Conservation (phyloP, 2,797 vertebrate species). For the Aplochiton taeniatus region DNA sequence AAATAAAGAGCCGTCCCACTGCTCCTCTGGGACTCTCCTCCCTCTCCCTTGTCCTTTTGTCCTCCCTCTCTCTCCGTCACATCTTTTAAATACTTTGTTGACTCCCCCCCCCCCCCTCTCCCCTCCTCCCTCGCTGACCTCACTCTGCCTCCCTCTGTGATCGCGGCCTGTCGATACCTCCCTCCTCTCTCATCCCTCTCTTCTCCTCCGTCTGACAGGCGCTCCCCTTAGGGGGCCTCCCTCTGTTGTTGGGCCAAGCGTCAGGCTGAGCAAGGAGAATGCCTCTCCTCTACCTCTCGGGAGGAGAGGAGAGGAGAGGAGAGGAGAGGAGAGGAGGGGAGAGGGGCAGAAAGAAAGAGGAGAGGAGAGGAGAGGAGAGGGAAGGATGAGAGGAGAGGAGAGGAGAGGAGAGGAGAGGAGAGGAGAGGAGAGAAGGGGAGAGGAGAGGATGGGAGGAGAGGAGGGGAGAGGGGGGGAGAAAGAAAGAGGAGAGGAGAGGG, state of each 20-base stretch:
- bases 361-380: too few species aligned
- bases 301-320: slow-evolving; percentile 30
- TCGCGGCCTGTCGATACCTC: neutral
- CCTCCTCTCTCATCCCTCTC: slow-evolving; percentile 10
- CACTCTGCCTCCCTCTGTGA: slow-evolving; percentile 29
- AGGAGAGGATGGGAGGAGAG: too few species aligned
- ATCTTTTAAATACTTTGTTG: slow-evolving; percentile 41
- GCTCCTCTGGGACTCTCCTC: slow-evolving; percentile 22
- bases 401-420: too few species aligned
- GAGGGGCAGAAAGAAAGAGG: too few species aligned
- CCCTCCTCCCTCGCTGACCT: slow-evolving; percentile 8
- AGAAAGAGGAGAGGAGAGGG: too few species aligned
- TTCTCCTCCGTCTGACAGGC: slow-evolving; percentile 32
- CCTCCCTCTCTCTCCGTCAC: slow-evolving; percentile 38
- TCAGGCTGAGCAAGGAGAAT: slow-evolving; percentile 8
- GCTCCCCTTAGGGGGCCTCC: slow-evolving; percentile 44
- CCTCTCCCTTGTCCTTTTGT: slow-evolving; percentile 47
- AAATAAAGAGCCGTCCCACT: neutral
- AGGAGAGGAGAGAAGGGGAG: too few species aligned
- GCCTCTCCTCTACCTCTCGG: slow-evolving; percentile 41
- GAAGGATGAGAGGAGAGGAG: too few species aligned
- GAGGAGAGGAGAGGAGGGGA: too few species aligned
- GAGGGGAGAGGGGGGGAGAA: too few species aligned
- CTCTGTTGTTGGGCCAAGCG: slow-evolving; percentile 47
- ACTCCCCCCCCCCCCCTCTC: slow-evolving; percentile 26